Percentiles rank a stretch among this genome's conserved stretches.
phyloP scores from a whole-genome alignment of 2,113 vertebrate genomes.

The Strigops habroptila region DNA sequence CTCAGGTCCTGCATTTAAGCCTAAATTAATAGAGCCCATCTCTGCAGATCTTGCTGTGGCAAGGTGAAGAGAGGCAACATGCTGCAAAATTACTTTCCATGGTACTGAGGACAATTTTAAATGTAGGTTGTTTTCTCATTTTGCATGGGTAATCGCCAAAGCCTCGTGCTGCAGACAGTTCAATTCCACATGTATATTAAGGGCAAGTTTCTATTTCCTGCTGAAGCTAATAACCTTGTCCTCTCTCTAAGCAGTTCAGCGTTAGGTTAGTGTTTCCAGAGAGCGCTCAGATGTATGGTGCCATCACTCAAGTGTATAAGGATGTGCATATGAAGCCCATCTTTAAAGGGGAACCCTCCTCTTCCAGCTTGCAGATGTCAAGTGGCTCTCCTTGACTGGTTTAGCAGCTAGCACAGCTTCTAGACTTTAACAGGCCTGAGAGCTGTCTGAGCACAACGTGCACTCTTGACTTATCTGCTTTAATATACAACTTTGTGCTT shows the following conservation, averaged over 20 bases:
- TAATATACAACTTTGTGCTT: constrained; percentile 15
- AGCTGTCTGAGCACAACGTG: neutral
- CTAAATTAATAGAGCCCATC: constrained; percentile 64
- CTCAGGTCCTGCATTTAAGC: constrained; percentile 42
- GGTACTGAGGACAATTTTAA: constrained; percentile 60
- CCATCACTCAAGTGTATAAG: neutral
- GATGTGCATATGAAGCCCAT: neutral
- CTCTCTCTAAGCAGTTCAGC: constrained; percentile 35
- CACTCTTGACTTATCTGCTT: neutral
- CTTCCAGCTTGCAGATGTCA: constrained; percentile 54
- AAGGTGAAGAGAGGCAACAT: neutral
- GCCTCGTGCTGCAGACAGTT: constrained; percentile 64
- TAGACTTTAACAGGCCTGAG: constrained; percentile 10
- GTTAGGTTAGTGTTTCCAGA: constrained; percentile 54
- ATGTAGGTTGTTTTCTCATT: constrained; percentile 69
- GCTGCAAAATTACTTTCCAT: constrained; percentile 63
- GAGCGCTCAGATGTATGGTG: neutral
- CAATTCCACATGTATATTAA: constrained; percentile 69
- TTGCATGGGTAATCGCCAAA: constrained; percentile 66
- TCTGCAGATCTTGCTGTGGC: constrained; percentile 48
- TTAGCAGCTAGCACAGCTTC: neutral
- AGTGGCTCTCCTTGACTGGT: constrained; percentile 39
- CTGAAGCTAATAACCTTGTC: constrained; percentile 69
- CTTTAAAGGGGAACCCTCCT: constrained; percentile 27
- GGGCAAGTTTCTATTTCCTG: constrained; percentile 66